Base-by-base conservation (phyloP, 2,888 invertebrate species). In the Pseudoips prasinana region DNA sequence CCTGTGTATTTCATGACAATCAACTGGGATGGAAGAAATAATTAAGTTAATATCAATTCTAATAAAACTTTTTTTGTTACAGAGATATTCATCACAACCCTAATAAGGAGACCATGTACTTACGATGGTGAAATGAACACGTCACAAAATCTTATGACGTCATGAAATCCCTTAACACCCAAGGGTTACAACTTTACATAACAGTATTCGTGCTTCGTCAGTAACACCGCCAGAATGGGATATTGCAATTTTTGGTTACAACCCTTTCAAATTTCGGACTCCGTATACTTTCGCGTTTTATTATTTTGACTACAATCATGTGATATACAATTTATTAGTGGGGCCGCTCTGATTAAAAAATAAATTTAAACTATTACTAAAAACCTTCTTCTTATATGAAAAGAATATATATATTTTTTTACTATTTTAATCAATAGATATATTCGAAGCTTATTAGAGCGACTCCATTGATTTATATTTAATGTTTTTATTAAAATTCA, bases 161-260 rank as follows among this genome's bases (percentile, higher is more conserved):
- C 53, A 44, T 46, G 39, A 39, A 42, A 25, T 42, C 50, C 55
- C 35, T 32, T 36, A 19, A 36, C 49, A 52, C 35, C 49, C 14
- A 17, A 31, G 50, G 46, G 51, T 59, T 66, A 59, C 63, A 52
- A 52, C 59, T 64, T 76, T 80, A 81, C 80, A 64, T 73, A 82
- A 78, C 85, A 87, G 85, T 85, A 87, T 86, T 87, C 80, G 78
- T 78, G 77, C 85, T 81, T 84, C 77, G 64, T 75, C 82, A 75
- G 78, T 74, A 69, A 78, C 72, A 69, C 82, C 75, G 74, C 81
- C 79, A 79, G 83, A 82, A 81, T 82, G 81, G 81, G 79, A 67
- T 62, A 73, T 66, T 80, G 81, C 80, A 84, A 84, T 82, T 50
- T 55, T 56, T 53, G 56, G 56, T 56, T 53, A 42, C 25, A 25